Base-by-base conservation (phyloP, 2,888 invertebrate genomes). In the Drosophila pegasa region DNA sequence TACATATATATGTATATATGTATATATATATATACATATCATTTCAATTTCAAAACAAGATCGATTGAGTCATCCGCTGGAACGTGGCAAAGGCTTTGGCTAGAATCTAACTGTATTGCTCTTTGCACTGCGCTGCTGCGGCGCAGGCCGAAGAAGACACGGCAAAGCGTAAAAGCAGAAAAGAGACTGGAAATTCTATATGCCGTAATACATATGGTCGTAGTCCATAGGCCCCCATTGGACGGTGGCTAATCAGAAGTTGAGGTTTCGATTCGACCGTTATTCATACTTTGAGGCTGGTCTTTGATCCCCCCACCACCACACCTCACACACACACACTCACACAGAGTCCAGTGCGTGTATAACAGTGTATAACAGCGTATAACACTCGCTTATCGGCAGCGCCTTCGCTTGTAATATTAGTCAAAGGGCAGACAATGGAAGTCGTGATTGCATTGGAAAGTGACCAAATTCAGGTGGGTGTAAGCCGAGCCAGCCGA, bases 21-120 rank as follows among this genome's bases (percentile, higher is more conserved):
- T 31, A 29, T 38, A 12, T 50, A 27, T 62, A 55, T 52, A 35
- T 40, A 37, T 4, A 57, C 63, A 74, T 55, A 79, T 75, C 60
- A 80, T 76, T 75, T 66, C n/a, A 72, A 66, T 60, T 76, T 72
- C 56, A 76, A 83, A 83, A 64, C 68, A 83, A 80, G 78, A 77
- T 76, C 85, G 66, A 67, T 57, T 84, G 85, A 80, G 74, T 80
- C 85, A 80, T 73, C 64, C 22, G 37, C 22, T 45, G 51, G 59
- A 51, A 52, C 48, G 56, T 75, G 79, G 79, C 76, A 75, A 75
- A 79, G 63, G 48, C 66, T 66, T 43, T 54, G 48, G 59, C 16
- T 63, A 48, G 54, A 50, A 55, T 29, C 45, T 33, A 51, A 29
- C 18, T n/a, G 35, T 41, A n/a, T 62, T 66, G 55, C 22, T 50